Conservation (phyloP, 1,140 invertebrate genomes). For the Andrena cerasifolii region DNA sequence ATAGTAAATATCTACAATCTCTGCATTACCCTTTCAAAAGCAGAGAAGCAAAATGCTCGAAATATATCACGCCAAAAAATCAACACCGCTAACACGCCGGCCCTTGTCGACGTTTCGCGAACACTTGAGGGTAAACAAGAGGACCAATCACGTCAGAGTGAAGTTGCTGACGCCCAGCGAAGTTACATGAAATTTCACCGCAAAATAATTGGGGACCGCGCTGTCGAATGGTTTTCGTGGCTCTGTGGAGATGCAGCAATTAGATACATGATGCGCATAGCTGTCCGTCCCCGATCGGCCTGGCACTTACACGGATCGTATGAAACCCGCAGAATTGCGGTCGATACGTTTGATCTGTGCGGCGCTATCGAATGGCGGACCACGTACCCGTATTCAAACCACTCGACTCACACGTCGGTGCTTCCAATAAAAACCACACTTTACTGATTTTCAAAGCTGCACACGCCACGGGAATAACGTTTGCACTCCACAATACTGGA, state of each 20-base stretch:
- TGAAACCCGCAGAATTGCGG: conserved; percentile 74
- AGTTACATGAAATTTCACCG: conserved; percentile 1
- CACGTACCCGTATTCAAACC: conserved; percentile 60
- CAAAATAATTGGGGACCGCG: conserved; percentile 61
- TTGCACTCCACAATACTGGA: not conserved
- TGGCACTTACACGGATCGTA: conserved; percentile 43
- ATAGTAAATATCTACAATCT: no score
- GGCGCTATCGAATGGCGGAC: conserved; percentile 62
- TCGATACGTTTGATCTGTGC: conserved; percentile 76
- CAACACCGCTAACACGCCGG: no score
- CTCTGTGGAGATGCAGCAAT: conserved; percentile 17
- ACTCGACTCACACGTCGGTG: conserved; percentile 52
- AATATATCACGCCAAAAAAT: no score
- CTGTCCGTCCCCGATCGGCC: not conserved
- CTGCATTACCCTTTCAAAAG: no score
- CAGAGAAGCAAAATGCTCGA: no score
- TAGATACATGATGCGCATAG: conserved; percentile 25
- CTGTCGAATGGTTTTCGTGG: conserved; percentile 39
- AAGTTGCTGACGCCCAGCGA: not conserved
- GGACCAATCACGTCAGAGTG: not conserved
- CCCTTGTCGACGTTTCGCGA: not conserved
- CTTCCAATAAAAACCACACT: conserved; percentile 55
- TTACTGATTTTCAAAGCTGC: conserved; percentile 53
- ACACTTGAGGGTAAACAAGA: not conserved
- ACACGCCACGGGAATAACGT: not conserved